Percentiles rank a stretch among this genome's conserved stretches.
Evolutionary conservation across 2,797 vertebrate species (phyloP).

Genomic region (Moxostoma hubbsi): DNA sequence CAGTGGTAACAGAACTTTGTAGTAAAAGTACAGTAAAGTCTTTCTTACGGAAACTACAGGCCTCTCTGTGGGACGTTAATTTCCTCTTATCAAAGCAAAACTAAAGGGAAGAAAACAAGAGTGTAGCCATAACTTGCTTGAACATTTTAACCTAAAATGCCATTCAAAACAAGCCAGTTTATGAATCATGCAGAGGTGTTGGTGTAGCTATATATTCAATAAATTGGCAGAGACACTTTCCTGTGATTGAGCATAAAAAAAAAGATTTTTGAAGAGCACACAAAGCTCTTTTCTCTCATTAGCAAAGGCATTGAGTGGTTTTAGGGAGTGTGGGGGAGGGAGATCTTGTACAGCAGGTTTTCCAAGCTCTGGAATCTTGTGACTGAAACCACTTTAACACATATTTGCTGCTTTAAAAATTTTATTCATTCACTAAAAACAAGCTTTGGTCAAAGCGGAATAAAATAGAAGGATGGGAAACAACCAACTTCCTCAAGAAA

Average conservation of each 20-base stretch:
- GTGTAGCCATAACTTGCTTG: not conserved
- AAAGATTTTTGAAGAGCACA: constrained; percentile 19
- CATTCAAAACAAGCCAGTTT: not conserved
- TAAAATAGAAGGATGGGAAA: not conserved
- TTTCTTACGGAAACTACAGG: constrained; percentile 36
- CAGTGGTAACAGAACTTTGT: constrained; percentile 8
- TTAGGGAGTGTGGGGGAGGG: constrained; percentile 38
- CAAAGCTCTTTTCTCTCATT: constrained; percentile 29
- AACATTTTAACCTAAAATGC: constrained; percentile 2
- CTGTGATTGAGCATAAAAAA: constrained; percentile 1
- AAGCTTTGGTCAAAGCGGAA: not conserved
- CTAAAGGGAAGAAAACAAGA: not conserved
- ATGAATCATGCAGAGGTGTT: not conserved
- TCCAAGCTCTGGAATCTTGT: constrained; percentile 10
- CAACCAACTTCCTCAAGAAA: not conserved
- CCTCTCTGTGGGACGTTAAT: constrained; percentile 38
- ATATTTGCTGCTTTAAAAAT: constrained; percentile 1
- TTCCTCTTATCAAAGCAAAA: constrained; percentile 40
- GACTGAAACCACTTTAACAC: not conserved
- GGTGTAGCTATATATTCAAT: not conserved
- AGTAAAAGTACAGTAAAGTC: constrained; percentile 24
- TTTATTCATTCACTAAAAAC: not conserved
- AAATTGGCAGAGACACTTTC: constrained; percentile 6
- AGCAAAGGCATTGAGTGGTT: constrained; percentile 33
- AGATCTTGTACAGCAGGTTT: constrained; percentile 44